Base-by-base conservation (phyloP, 2,888 invertebrate genomes). In the Agrypnus murinus region DNA sequence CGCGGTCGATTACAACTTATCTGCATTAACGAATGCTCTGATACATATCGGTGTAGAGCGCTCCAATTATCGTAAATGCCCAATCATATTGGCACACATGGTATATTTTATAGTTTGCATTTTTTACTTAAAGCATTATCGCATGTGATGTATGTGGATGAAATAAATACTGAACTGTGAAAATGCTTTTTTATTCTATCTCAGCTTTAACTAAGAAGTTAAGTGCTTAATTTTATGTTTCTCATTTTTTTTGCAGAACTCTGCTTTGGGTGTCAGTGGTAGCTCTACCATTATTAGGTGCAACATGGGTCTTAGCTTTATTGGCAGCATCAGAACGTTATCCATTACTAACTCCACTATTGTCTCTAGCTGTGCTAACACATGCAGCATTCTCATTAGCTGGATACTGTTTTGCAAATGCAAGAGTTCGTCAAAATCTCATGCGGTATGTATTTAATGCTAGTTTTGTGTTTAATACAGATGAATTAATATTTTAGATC, bases 351-450 rank as follows among this genome's bases (percentile, higher is more conserved):
- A 93, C 94, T 71, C 92, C 95, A 36, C 87, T 92, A 72, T 90
- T 97, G 63, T 94, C 95, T 0, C 89, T 91, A 0, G 91, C 94
- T 7, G 92, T 95, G 0, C 87, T 94, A 0, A 81, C 92, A 14
- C 96, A 96, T 83, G 94, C 96, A 0, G 88, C 93, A 31, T 96
- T 95, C 80, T 92, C 96, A 59, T 88, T 96, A 45, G 89, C 95
- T 14, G 96, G 96, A 0, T 95, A 96, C 83, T 94, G 96, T 82
- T 92, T 96, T 72, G 91, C 95, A 74, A 97, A 96, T 80, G 91
- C 92, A 67, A 89, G 96, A 69, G 96, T 97, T 0, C 86, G 95
- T 12, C 92, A 93, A 76, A 95, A 95, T 82, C 85, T 94, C 43
- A 81, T 86, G 32, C 87, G 89, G 89, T 89, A 74, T 74, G 71